A percentile compares a stretch with the other conserved stretches of the same genome.
Evolutionary conservation across 2,888 invertebrate genomes (phyloP).

Genomic region (Holacanthella duospinosa): DNA sequence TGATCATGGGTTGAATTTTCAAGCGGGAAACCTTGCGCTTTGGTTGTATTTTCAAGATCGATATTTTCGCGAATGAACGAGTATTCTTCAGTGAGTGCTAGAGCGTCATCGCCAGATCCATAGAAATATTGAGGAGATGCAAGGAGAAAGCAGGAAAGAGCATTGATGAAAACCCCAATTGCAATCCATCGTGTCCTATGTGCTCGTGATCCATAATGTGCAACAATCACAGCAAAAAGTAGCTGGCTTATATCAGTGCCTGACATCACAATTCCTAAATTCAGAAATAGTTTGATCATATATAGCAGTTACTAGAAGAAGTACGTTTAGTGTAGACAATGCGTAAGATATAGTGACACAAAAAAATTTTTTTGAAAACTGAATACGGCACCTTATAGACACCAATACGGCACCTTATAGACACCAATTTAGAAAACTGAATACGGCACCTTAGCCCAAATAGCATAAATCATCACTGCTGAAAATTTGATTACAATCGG

Average conservation of each 20-base stretch:
- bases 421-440: too few species aligned
- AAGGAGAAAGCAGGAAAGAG: conserved; percentile 54
- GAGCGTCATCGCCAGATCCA: conserved; percentile 50
- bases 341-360: too few species aligned
- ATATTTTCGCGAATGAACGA: background rate
- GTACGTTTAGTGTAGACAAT: too few species aligned
- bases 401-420: too few species aligned
- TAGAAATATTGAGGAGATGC: conserved; percentile 53
- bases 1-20: background rate
- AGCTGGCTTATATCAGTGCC: conserved; percentile 64
- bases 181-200: conserved; percentile 65
- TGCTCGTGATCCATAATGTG: conserved; percentile 59
- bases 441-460: too few species aligned
- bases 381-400: too few species aligned
- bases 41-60: background rate
- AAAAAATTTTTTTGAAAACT: too few species aligned
- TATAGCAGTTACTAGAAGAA: too few species aligned
- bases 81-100: conserved; percentile 47
- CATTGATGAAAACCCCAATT: conserved; percentile 54
- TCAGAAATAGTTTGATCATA: too few species aligned
- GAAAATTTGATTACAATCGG: too few species aligned
- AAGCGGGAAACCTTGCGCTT: background rate
- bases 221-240: conserved; percentile 54
- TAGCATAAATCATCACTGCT: too few species aligned
- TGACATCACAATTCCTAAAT: conserved; percentile 56